Evolutionary conservation across 1,140 invertebrate species (phyloP).

Genomic region (Eriocheir sinensis): DNA sequence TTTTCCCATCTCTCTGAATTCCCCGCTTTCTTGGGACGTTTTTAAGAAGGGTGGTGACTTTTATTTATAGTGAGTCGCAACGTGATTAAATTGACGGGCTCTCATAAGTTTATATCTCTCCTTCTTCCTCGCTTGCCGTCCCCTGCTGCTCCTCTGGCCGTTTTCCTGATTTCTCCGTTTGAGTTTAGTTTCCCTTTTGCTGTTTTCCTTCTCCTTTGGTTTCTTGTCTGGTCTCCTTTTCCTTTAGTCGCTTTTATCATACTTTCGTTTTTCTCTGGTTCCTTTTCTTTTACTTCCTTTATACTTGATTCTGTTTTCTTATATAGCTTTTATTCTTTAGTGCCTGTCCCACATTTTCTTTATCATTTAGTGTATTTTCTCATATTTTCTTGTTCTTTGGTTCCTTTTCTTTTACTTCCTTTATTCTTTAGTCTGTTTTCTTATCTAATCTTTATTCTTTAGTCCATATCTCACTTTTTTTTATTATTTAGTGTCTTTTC

Average conservation of each 20-base stretch:
- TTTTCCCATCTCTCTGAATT: too few relatives aligned
- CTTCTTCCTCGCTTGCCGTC: too few relatives aligned
- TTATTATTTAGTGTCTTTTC: not conserved
- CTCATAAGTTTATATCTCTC: too few relatives aligned
- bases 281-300: not conserved
- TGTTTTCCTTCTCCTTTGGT: not conserved
- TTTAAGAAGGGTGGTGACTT: too few relatives aligned
- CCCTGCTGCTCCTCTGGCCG: too few relatives aligned
- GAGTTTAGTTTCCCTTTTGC: not conserved
- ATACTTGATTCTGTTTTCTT: not conserved
- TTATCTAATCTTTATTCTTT: not conserved
- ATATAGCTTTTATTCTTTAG: not conserved
- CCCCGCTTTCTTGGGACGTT: too few relatives aligned
- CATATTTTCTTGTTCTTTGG: not conserved
- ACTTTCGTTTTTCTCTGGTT: not conserved
- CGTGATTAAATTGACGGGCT: too few relatives aligned
- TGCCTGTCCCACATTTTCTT: too few relatives aligned
- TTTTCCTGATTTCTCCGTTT: too few relatives aligned
- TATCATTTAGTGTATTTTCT: too few relatives aligned
- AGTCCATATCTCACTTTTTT: not conserved
- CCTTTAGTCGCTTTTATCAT: not conserved
- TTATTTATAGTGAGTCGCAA: too few relatives aligned
- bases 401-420: not conserved
- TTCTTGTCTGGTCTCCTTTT: not conserved
- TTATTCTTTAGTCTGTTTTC: not conserved